Conservation (phyloP, 2,888 invertebrate species). For the Eristalinus aeneus region DNA sequence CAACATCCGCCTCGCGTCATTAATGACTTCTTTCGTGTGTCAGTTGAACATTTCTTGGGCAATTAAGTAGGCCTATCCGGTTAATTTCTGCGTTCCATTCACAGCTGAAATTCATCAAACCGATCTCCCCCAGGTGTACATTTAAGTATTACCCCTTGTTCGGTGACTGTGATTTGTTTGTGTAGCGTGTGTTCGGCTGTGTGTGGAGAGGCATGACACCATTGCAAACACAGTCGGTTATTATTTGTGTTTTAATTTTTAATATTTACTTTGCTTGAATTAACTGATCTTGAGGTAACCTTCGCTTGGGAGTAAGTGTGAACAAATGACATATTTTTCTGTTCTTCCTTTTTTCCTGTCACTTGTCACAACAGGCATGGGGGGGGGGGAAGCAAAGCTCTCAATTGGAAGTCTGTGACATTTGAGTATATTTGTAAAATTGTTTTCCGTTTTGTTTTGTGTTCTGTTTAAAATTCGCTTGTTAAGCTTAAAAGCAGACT, state of each 20-base stretch:
- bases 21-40: slow-evolving; percentile 9
- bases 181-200: not conserved
- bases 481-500: slow-evolving; percentile 18
- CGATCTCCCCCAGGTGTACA: slow-evolving; percentile 48
- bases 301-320: slow-evolving; percentile 6
- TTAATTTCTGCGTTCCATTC: slow-evolving; percentile 13
- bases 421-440: slow-evolving; percentile 44
- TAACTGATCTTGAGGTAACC: slow-evolving; percentile 60
- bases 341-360: slow-evolving; percentile 10
- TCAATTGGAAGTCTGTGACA: not conserved
- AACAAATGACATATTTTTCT: slow-evolving; percentile 5
- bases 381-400: slow-evolving; percentile 1
- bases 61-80: slow-evolving; percentile 41
- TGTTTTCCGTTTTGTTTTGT: not conserved
- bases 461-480: slow-evolving; percentile 56
- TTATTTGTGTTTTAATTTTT: slow-evolving; percentile 55
- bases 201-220: slow-evolving; percentile 39
- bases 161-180: slow-evolving; percentile 17
- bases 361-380: slow-evolving; percentile 19
- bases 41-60: slow-evolving; percentile 5
- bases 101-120: slow-evolving; percentile 4
- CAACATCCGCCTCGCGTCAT: slow-evolving; percentile 23
- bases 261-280: slow-evolving; percentile 49
- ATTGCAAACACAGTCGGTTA: not conserved
- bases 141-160: slow-evolving; percentile 19